Evolutionary conservation across 2,888 invertebrate genomes (phyloP), one percentile per base, ranked within the genome.

Genomic region (Aphodius sticticus): DNA sequence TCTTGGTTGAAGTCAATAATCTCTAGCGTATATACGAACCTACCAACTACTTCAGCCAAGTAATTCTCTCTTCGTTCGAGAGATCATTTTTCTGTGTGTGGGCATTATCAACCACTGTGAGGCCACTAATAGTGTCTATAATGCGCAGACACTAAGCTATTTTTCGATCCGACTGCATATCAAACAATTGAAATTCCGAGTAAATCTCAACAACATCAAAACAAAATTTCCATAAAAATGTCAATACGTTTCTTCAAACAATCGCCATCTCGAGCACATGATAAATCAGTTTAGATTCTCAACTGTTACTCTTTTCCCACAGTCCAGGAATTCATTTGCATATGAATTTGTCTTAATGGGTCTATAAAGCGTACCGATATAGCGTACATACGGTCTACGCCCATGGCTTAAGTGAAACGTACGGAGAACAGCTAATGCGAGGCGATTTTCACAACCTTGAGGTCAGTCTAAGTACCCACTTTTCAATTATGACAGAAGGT

Each of bases 391-490:
- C 12, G 53, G 53, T 53, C 9, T 53, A 53, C 53, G 53, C 53
- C 53, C 7, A 53, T 53, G 9, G 7, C 53, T 3, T 53, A 53
- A n/a, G 53, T 53, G 53, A 9, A 53, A 53, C 53, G 12, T 53
- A 12, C 53, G 53, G 53, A 53, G 7, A 9, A 53, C 53, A 26
- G 26, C 26, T 26, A 26, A 26, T 53, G 53, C 2, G 9, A 53
- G 53, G 53, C 53, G 53, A 53, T 53, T 53, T 53, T 53, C 53
- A 53, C 53, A 53, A 53, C 53, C 53, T 53, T 53, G 53, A 53
- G 53, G 53, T 53, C 53, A 53, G 53, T 53, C 53, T 53, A 53
- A 53, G 53, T 53, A 53, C 53, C 53, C 53, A 53, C 12, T 53
- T 53, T 53, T 53, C 53, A 53, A 53, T 7, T 53, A 53, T 53